A percentile compares a stretch with the other conserved stretches of the same genome.
These are phyloP conservation scores for Xiphophorus maculatus DNA, from an alignment of 2,113 vertebrate genomes.

Conservation along the genomic window DNA sequence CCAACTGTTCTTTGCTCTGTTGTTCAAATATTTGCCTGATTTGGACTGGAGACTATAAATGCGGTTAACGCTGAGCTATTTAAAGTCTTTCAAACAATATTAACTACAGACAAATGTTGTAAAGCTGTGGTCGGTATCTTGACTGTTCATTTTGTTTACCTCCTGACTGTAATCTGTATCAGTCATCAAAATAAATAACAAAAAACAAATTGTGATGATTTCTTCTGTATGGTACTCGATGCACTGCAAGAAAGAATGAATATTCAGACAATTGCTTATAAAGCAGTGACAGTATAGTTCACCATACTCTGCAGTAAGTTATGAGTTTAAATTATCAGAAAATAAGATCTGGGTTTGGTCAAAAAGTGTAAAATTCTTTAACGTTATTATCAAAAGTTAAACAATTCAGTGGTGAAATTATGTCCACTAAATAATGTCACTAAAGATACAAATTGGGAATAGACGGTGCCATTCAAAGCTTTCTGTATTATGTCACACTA, in stretches of 20 bases:
- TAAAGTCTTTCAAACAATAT: conserved; percentile 61
- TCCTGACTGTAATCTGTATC: conserved; percentile 77
- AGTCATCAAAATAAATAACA: conserved; percentile 78
- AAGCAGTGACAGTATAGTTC: too few species aligned
- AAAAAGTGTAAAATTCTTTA: too few species aligned
- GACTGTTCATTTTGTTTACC: conserved; percentile 76
- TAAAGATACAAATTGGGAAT: too few species aligned
- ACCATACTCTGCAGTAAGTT: too few species aligned
- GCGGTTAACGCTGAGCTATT: conserved; percentile 48
- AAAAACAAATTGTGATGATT: conserved; percentile 41
- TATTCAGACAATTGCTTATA: neutral
- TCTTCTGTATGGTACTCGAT: neutral
- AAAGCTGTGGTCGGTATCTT: conserved; percentile 71
- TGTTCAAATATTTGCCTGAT: conserved; percentile 44
- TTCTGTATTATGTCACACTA: too few species aligned
- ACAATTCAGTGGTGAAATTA: too few species aligned
- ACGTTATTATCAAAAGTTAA: too few species aligned
- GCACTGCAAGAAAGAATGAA: neutral
- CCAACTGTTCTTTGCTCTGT: conserved; percentile 43
- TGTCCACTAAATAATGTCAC: too few species aligned
- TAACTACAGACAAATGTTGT: conserved; percentile 51
- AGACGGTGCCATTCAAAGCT: too few species aligned
- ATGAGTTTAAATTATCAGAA: too few species aligned
- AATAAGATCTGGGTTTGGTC: too few species aligned
- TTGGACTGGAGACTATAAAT: conserved; percentile 36